These are phyloP conservation scores for Diplodus puntazzo DNA, from an alignment of 2,797 vertebrate species.

Conservation along the genomic window DNA sequence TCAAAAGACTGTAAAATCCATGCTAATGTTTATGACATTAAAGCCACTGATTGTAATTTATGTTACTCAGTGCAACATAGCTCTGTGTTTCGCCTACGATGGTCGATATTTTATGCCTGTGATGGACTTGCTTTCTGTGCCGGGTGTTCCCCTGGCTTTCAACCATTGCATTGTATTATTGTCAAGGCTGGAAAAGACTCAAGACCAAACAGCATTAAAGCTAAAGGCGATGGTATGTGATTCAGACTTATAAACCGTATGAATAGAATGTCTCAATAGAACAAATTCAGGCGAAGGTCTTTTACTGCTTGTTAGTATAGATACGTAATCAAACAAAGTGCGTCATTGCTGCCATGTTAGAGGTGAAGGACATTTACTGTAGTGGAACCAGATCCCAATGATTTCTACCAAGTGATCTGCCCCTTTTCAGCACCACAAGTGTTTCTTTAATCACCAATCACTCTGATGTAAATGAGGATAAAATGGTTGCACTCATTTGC, in stretches of 20 bases:
- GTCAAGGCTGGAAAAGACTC: conserved; percentile 29
- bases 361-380: conserved; percentile 4
- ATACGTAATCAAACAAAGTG: conserved; percentile 32
- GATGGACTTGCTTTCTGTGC: conserved; percentile 5
- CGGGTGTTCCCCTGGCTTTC: conserved; percentile 24
- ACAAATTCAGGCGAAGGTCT: conserved; percentile 16
- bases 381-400: neutral
- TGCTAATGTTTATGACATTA: conserved; percentile 1
- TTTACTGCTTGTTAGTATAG: conserved; percentile 8
- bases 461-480: conserved; percentile 52
- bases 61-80: neutral
- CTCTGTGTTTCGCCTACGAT: conserved; percentile 7
- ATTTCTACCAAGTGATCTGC: conserved; percentile 27
- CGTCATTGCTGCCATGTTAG: conserved; percentile 1
- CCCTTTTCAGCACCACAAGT: conserved; percentile 20
- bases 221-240: neutral
- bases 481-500: conserved; percentile 42
- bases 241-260: neutral
- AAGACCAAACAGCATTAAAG: neutral
- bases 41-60: neutral
- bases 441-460: conserved; percentile 55
- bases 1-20: neutral
- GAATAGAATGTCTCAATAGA: neutral
- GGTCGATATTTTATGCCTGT: conserved; percentile 3
- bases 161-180: conserved; percentile 6